phyloP scores from a whole-genome alignment of 35 echinoderm and acorn worm genomes.

The Lytechinus pictus region DNA sequence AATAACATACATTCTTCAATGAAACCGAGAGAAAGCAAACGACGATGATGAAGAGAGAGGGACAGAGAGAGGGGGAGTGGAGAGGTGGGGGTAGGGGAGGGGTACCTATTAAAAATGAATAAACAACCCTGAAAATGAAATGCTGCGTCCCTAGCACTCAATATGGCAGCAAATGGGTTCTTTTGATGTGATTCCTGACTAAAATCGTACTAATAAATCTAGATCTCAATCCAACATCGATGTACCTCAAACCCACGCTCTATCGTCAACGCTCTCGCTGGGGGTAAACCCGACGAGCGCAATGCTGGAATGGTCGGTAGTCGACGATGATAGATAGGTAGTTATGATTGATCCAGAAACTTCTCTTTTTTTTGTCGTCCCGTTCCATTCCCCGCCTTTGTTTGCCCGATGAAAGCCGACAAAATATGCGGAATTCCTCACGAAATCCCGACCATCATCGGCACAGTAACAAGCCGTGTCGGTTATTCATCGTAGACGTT shows the following conservation, averaged over 20 bases:
- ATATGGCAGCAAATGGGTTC: not conserved
- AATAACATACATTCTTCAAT: not conserved
- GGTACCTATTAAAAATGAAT: too few species aligned
- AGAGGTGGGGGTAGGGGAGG: too few species aligned
- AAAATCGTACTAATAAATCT: not conserved
- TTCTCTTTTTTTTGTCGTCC: not conserved
- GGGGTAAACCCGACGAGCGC: not conserved
- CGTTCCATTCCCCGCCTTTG: not conserved
- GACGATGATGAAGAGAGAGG: not conserved
- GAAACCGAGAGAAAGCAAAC: not conserved
- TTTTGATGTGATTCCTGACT: not conserved
- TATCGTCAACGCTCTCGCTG: not conserved
- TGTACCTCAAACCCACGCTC: not conserved
- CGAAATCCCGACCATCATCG: not conserved
- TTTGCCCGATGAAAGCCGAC: not conserved
- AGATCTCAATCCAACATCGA: not conserved
- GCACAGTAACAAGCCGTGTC: not conserved
- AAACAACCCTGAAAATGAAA: too few species aligned
- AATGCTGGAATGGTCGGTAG: not conserved
- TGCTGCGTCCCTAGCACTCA: too few species aligned
- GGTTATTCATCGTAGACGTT: not conserved
- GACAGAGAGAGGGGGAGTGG: not conserved
- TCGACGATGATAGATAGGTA: not conserved
- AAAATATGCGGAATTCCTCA: not conserved
- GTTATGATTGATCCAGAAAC: not conserved